phyloP scores from a whole-genome alignment of 2,888 invertebrate genomes.

The Coecobrya sp. region DNA sequence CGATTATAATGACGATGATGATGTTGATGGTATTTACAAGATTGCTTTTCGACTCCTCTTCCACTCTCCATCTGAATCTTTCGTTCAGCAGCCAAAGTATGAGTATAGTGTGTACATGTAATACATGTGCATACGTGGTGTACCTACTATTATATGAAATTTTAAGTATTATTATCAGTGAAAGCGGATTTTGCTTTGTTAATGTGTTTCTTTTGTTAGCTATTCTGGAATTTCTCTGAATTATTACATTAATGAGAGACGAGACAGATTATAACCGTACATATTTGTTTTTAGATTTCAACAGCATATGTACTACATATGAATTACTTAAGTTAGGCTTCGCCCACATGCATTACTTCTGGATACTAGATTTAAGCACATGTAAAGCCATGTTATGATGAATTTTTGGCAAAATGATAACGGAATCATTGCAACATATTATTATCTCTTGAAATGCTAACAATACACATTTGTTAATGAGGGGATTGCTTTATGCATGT shows the following conservation, averaged over 20 bases:
- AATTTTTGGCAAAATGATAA: not conserved
- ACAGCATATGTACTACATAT: too few species aligned
- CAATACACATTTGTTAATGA: not conserved
- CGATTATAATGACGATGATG: constrained; percentile 42
- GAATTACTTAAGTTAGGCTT: too few species aligned
- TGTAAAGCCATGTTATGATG: too few species aligned
- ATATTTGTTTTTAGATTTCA: too few species aligned
- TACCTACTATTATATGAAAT: too few species aligned
- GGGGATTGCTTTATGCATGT: too few species aligned
- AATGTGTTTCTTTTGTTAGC: constrained; percentile 26
- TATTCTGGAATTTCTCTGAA: constrained; percentile 49
- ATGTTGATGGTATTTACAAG: constrained; percentile 69
- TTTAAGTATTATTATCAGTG: not conserved
- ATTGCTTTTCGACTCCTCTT: constrained; percentile 67
- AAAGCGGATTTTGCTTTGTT: constrained; percentile 35
- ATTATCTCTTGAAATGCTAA: not conserved
- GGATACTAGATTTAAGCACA: too few species aligned
- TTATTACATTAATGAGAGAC: constrained; percentile 63
- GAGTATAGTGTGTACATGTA: not conserved
- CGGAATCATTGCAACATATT: not conserved
- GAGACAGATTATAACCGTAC: not conserved
- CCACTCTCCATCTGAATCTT: too few species aligned
- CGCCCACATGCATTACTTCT: too few species aligned
- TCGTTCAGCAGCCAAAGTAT: not conserved
- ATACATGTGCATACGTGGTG: not conserved